A percentile compares a stretch with the other conserved stretches of the same genome.
phyloP scores from a whole-genome alignment of 1,140 invertebrate species.

The Neoseiulus cucumeris region DNA sequence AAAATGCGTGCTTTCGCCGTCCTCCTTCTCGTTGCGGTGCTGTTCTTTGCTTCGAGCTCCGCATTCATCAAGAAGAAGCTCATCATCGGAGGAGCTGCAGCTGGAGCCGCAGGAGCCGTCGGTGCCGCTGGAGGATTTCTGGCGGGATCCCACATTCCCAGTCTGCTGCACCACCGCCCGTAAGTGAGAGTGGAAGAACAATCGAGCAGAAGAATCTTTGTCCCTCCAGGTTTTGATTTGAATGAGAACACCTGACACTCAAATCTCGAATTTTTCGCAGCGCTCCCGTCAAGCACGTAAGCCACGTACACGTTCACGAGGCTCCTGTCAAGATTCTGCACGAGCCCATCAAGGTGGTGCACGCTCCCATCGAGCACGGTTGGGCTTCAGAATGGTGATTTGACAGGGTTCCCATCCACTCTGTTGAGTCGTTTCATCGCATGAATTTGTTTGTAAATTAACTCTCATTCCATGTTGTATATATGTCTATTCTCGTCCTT shows the following conservation, averaged over 20 bases:
- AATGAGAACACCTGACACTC: no score
- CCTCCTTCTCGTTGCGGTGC: background rate
- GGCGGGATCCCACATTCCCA: background rate
- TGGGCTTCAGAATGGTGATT: background rate
- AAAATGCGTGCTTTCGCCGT: background rate
- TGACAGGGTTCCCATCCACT: background rate
- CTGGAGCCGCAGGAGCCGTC: background rate
- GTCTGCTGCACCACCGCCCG: slow-evolving; percentile 1
- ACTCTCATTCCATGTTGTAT: no score
- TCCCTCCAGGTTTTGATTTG: no score
- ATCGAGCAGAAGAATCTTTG: no score
- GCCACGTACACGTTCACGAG: background rate
- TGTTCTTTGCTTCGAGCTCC: background rate
- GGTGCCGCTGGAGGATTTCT: slow-evolving; percentile 9
- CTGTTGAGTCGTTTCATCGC: background rate
- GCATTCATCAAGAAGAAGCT: background rate
- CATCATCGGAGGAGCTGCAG: background rate
- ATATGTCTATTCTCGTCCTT: no score
- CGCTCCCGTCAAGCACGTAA: background rate
- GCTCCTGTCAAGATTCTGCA: background rate
- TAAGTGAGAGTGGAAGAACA: background rate
- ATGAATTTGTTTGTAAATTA: background rate
- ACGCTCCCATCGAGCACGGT: slow-evolving; percentile 1
- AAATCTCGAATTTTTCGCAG: background rate
- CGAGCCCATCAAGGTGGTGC: slow-evolving; percentile 3